Base-by-base conservation (phyloP, 2,113 vertebrate species). In the Salvator merianae region DNA sequence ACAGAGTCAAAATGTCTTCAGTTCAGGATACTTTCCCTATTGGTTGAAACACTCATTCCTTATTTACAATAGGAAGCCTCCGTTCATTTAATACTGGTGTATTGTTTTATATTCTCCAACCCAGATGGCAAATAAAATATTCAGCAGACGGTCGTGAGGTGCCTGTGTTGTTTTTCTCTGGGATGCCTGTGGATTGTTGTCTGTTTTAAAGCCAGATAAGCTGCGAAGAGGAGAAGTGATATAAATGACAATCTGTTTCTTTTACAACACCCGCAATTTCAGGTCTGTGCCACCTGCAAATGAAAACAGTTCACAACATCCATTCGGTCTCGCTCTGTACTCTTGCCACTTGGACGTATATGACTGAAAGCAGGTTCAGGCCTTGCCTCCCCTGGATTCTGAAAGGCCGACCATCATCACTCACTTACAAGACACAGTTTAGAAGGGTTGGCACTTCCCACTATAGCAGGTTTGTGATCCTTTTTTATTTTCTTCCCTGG, bases 111-210 rank as follows among this genome's bases (percentile, higher is more conserved):
- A 62, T 38, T 55, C 77, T 88, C 81, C 76, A 63, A 88, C 86
- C 74, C 75, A 93, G 93, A 93, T 84, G 73, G 70, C 32, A 88
- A 86, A 91, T 91, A 63, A 92, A 94, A 90, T 86, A 83, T 87
- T 86, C 85, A 83, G 40, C 68, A 83, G n/a, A 81, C 13, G 81
- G 87, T 24, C 77, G 36, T 0, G 50, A 84, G 69, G 81, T 75
- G 65, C 82, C 86, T 89, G 36, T 14, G 69, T 87, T 86, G 65
- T 71, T 95, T 77, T 66, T 83, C 77, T 89, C 72, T 55, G 77
- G 81, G 69, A 85, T 76, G 89, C 81, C 68, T 62, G 9, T n/a
- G 40, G 77, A 76, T 85, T 91, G 85, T 10, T 18, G 38, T 84
- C 90, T 26, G 26, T 40, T 89, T 91, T 36, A 72, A 91, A 89